Evolutionary conservation across 2,113 vertebrate genomes (phyloP).

Genomic region (Drymodes brunneopygia): DNA sequence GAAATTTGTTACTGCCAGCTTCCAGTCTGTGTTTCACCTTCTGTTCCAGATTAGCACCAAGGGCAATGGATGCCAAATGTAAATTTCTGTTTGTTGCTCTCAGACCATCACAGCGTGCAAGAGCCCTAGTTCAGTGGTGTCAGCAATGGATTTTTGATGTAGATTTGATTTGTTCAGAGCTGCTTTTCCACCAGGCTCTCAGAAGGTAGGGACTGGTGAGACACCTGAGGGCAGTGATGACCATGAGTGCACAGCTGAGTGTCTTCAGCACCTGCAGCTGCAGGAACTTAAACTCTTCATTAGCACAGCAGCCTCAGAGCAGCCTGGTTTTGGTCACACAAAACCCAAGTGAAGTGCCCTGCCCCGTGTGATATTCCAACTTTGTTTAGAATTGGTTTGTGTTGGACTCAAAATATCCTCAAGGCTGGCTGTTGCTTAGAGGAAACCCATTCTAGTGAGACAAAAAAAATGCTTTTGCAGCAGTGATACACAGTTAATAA

Average conservation of each 20-base stretch:
- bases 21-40: neutral
- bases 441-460: neutral
- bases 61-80: neutral
- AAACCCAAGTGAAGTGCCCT: neutral
- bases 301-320: neutral
- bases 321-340: neutral
- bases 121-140: accelerated
- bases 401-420: neutral
- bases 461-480: neutral
- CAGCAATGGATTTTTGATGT: neutral
- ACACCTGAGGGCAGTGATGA: neutral
- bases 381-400: neutral
- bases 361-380: neutral
- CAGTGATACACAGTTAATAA: neutral
- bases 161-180: neutral
- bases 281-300: neutral
- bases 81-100: neutral
- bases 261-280: neutral
- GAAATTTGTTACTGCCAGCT: neutral
- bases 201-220: neutral
- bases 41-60: neutral
- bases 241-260: neutral
- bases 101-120: neutral
- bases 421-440: neutral
- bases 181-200: neutral